Percentiles rank a stretch among this genome's conserved stretches.
Conservation (phyloP, 2,797 vertebrate genomes). For the Danio jaintianensis region DNA sequence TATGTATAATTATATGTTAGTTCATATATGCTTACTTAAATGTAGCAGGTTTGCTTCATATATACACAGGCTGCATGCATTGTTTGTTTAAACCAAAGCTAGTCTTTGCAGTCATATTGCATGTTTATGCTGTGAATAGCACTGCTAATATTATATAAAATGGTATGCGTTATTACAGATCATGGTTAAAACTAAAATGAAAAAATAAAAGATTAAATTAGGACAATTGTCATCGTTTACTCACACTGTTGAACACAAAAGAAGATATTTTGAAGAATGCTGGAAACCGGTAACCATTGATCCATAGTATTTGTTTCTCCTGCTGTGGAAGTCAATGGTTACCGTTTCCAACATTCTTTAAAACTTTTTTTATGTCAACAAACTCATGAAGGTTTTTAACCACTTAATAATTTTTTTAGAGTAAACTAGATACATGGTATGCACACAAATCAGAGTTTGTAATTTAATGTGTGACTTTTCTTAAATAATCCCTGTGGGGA, state of each 20-base stretch:
- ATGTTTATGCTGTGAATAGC: conserved; percentile 9
- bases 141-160: conserved; percentile 6
- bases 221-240: neutral
- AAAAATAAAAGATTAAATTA: conserved; percentile 1
- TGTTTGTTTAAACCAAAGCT: neutral
- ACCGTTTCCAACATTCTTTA: no score
- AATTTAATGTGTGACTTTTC: no score
- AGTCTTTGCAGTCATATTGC: neutral
- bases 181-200: neutral
- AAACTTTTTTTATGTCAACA: no score
- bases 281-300: no score
- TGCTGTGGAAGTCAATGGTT: no score
- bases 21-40: conserved; percentile 4
- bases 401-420: no score
- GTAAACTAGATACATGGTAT: no score
- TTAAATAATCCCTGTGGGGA: neutral
- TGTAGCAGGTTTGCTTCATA: conserved; percentile 26
- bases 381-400: no score
- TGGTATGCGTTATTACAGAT: neutral
- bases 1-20: conserved; percentile 14
- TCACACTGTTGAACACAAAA: no score
- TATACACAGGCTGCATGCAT: neutral
- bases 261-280: no score
- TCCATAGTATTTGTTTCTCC: no score
- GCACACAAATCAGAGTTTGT: no score